Percentiles rank a stretch among this genome's conserved stretches.
These are phyloP conservation scores for Xiphophorus hellerii DNA, from an alignment of 2,113 vertebrate genomes.

Conservation along the genomic window DNA sequence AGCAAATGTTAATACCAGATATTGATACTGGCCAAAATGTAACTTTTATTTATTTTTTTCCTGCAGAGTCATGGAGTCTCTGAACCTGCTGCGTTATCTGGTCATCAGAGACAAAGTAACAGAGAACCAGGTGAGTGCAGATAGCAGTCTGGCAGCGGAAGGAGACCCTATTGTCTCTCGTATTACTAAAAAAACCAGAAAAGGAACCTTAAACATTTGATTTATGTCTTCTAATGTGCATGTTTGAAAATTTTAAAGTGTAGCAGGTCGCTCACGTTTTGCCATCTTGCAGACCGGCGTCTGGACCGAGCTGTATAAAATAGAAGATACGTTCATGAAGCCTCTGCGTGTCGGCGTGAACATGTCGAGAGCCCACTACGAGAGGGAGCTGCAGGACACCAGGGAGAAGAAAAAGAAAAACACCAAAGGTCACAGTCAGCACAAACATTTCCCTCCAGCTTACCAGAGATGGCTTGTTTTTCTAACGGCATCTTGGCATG, in stretches of 20 bases:
- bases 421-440: constrained; percentile 71
- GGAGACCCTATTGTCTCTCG: too few relatives aligned
- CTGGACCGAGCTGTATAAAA: constrained; percentile 88
- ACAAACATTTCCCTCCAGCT: not conserved
- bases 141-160: not conserved
- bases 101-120: constrained; percentile 92
- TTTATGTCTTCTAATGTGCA: not conserved
- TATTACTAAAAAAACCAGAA: too few relatives aligned
- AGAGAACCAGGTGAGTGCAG: constrained; percentile 85
- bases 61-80: constrained; percentile 91
- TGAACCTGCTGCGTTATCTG: constrained; percentile 94
- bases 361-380: constrained; percentile 96
- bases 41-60: not conserved
- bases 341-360: constrained; percentile 91
- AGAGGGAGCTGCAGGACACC: constrained; percentile 89
- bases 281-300: constrained; percentile 84
- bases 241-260: not conserved
- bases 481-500: not conserved
- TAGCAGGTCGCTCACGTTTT: not conserved
- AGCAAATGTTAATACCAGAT: too few relatives aligned
- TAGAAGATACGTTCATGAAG: constrained; percentile 89
- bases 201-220: not conserved
- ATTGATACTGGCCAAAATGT: too few relatives aligned
- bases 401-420: constrained; percentile 77
- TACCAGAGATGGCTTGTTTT: not conserved